Percentiles rank a stretch among this genome's conserved stretches.
phyloP scores from a whole-genome alignment of 1,140 invertebrate genomes.

The Ladona fulva region DNA sequence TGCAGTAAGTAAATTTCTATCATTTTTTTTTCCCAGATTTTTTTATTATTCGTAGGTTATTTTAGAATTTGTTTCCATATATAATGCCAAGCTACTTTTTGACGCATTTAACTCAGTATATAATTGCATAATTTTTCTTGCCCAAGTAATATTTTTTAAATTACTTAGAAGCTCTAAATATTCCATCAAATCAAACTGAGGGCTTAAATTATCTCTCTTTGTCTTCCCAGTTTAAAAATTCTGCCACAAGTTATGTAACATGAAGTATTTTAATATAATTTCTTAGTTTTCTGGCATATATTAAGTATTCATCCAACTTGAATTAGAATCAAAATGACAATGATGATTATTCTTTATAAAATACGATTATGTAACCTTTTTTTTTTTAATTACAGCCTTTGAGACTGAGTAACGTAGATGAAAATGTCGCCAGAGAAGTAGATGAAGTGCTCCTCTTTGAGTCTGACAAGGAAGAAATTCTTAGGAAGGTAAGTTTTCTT shows the following conservation, averaged over 20 bases:
- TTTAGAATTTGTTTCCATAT: too few relatives aligned
- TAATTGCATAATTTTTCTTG: neutral
- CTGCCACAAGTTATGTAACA: too few relatives aligned
- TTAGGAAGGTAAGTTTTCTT: constrained; percentile 54
- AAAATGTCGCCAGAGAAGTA: constrained; percentile 78
- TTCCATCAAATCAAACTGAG: too few relatives aligned
- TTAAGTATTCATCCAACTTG: neutral
- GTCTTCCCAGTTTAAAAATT: too few relatives aligned
- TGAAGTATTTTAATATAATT: too few relatives aligned
- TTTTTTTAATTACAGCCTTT: constrained; percentile 56
- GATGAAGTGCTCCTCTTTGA: constrained; percentile 73
- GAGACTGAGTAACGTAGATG: constrained; percentile 72
- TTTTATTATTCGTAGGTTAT: too few relatives aligned
- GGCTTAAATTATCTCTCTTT: too few relatives aligned
- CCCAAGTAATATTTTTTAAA: too few relatives aligned
- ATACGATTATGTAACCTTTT: constrained; percentile 19
- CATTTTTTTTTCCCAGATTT: too few relatives aligned
- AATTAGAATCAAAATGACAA: neutral
- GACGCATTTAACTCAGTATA: neutral
- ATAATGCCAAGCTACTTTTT: too few relatives aligned
- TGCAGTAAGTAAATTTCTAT: constrained; percentile 50
- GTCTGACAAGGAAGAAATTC: constrained; percentile 77
- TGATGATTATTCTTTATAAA: constrained; percentile 17
- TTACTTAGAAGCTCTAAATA: too few relatives aligned
- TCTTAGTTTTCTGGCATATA: constrained; percentile 14